These are phyloP conservation scores for Unio pictorum DNA, from an alignment of 2,888 invertebrate genomes.

Conservation along the genomic window DNA sequence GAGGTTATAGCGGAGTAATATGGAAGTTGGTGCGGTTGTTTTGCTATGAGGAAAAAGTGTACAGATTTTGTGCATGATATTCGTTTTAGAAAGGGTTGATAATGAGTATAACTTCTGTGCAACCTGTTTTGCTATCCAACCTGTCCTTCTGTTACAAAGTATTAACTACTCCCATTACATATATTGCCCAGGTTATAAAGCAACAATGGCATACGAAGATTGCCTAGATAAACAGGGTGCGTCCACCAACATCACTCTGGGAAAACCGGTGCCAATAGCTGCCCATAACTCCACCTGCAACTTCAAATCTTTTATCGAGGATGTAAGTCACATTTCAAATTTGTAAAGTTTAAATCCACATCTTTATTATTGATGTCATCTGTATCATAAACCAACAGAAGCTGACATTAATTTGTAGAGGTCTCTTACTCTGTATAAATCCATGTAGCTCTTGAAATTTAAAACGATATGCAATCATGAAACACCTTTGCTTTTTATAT, in stretches of 20 bases:
- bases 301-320: constrained; percentile 51
- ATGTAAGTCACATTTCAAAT: constrained; percentile 28
- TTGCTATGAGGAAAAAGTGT: background rate
- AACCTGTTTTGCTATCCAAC: no score
- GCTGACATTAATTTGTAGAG: no score
- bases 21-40: background rate
- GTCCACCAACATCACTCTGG: constrained; percentile 3
- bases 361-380: no score
- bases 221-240: constrained; percentile 82
- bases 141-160: background rate
- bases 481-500: no score
- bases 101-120: no score
- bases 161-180: background rate
- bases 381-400: no score
- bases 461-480: no score
- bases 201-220: constrained; percentile 87
- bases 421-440: no score
- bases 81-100: no score
- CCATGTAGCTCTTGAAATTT: no score
- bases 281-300: constrained; percentile 31
- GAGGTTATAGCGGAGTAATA: background rate
- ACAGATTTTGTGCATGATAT: no score
- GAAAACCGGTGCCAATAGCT: background rate
- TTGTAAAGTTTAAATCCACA: background rate
- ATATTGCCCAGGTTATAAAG: constrained; percentile 80